A percentile compares a stretch with the other conserved stretches of the same genome.
phyloP scores from a whole-genome alignment of 1,140 invertebrate species.

The Caenorhabditis briggsae region DNA sequence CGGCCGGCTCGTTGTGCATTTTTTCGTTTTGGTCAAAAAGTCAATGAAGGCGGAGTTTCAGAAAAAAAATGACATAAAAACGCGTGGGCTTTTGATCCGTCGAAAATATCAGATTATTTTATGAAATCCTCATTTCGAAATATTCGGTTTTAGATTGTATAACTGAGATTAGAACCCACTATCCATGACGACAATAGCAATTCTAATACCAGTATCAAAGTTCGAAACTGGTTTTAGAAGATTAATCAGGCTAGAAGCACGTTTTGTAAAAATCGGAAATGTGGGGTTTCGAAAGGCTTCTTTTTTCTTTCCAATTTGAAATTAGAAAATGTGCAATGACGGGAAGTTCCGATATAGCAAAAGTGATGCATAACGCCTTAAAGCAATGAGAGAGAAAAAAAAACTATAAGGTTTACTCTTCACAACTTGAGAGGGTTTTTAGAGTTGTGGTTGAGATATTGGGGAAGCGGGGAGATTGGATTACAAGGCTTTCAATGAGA shows the following conservation, averaged over 20 bases:
- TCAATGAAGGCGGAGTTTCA: background rate
- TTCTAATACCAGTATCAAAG: conserved; percentile 2
- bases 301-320: background rate
- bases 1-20: background rate
- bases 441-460: background rate
- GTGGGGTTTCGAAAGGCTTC: background rate
- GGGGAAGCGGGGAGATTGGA: background rate
- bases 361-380: background rate
- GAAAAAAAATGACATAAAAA: background rate
- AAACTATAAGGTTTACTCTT: too few relatives aligned
- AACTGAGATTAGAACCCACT: background rate
- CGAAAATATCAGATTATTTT: conserved; percentile 48
- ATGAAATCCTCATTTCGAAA: conserved; percentile 34
- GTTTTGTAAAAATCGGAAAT: background rate
- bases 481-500: too few relatives aligned
- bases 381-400: too few relatives aligned
- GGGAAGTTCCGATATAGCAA: background rate
- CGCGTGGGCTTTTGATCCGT: conserved; percentile 19
- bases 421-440: too few relatives aligned
- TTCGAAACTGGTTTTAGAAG: background rate
- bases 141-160: background rate
- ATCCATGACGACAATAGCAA: conserved; percentile 18
- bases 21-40: conserved; percentile 25
- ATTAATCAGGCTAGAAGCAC: background rate
- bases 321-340: background rate